Percentiles rank a stretch among this genome's conserved stretches.
phyloP scores from a whole-genome alignment of 2,888 invertebrate genomes.

The Ceramica pisi region DNA sequence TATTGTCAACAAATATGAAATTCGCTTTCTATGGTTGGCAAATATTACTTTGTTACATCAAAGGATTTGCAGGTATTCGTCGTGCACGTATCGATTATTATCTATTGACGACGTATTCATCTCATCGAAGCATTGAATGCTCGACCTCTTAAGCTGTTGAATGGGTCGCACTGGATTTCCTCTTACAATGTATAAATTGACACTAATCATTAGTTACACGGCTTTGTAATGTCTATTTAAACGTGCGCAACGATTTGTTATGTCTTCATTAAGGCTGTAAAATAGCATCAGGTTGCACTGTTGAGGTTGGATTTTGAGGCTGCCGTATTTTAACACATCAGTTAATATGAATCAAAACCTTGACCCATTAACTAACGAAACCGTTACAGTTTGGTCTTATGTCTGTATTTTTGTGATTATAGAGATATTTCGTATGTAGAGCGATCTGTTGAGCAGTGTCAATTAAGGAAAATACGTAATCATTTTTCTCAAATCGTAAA shows the following conservation, averaged over 20 bases:
- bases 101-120: constrained; percentile 73
- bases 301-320: constrained; percentile 7
- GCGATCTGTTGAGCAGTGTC: no score
- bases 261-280: constrained; percentile 56
- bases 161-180: constrained; percentile 65
- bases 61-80: constrained; percentile 73
- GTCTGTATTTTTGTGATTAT: no score
- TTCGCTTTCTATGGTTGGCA: constrained; percentile 80
- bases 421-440: no score
- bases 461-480: no score
- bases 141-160: constrained; percentile 64
- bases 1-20: constrained; percentile 81
- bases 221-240: constrained; percentile 67
- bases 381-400: neutral
- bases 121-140: constrained; percentile 63
- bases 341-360: neutral
- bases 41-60: constrained; percentile 73
- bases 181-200: constrained; percentile 76
- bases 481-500: no score
- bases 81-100: constrained; percentile 73
- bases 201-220: constrained; percentile 79
- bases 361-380: neutral
- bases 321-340: constrained; percentile 1
- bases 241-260: constrained; percentile 53
- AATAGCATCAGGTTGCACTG: constrained; percentile 42